These are phyloP conservation scores for Oryzaephilus surinamensis DNA, from an alignment of 1,140 invertebrate genomes.

Conservation along the genomic window DNA sequence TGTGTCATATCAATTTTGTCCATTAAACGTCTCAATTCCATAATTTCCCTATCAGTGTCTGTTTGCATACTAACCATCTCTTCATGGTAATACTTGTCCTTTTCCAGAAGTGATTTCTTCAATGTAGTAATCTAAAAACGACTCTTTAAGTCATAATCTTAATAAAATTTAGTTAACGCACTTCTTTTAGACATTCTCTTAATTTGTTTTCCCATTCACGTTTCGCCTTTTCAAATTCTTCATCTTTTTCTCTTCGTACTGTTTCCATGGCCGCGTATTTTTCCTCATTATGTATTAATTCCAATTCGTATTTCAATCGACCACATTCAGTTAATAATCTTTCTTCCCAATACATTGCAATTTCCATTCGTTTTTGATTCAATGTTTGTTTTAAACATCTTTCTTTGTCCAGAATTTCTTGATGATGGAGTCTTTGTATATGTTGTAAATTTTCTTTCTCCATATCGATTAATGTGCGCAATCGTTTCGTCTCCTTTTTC, in stretches of 20 bases:
- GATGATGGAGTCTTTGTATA: constrained; percentile 32
- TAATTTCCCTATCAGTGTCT: constrained; percentile 42
- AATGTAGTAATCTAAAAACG: constrained; percentile 42
- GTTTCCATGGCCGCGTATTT: constrained; percentile 45
- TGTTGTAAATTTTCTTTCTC: constrained; percentile 40
- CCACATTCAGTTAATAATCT: constrained; percentile 37
- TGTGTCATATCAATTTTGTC: constrained; percentile 45
- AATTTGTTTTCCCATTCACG: constrained; percentile 44
- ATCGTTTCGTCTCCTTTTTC: constrained; percentile 43
- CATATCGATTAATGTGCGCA: constrained; percentile 39
- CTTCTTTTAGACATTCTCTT: constrained; percentile 43
- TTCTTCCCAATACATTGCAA: constrained; percentile 45
- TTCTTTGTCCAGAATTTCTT: constrained; percentile 45
- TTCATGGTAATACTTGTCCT: constrained; percentile 43
- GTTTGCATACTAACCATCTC: constrained; percentile 45
- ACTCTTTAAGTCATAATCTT: constrained; percentile 5
- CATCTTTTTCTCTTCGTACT: constrained; percentile 38
- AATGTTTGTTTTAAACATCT: constrained; percentile 40
- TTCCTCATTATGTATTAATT: constrained; percentile 48
- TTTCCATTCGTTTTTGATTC: constrained; percentile 45
- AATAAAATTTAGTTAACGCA: constrained; percentile 20
- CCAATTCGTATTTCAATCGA: constrained; percentile 48
- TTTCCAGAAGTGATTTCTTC: constrained; percentile 42
- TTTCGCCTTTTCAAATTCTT: constrained; percentile 40
- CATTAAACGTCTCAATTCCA: constrained; percentile 44